Percentiles rank a stretch among this genome's conserved stretches.
Conservation (phyloP, 2,797 vertebrate species). For the Muscicapa comitata region DNA sequence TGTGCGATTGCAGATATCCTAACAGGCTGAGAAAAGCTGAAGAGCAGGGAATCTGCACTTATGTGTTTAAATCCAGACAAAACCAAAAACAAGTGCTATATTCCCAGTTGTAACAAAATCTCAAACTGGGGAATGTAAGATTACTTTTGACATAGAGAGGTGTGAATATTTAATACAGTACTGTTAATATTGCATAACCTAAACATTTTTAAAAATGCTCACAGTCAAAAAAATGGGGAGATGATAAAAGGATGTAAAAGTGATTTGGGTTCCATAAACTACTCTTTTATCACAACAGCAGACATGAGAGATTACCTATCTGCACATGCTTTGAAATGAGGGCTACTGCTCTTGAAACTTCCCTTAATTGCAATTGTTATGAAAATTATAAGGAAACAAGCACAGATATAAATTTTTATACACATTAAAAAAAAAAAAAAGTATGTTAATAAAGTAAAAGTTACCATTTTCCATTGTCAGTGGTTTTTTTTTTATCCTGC, state of each 20-base stretch:
- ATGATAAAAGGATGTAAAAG: background rate
- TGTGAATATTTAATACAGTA: conserved; percentile 19
- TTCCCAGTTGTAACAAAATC: background rate
- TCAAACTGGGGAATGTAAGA: background rate
- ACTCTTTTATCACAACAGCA: background rate
- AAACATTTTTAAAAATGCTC: conserved; percentile 11
- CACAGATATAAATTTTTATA: background rate
- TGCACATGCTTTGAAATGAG: background rate
- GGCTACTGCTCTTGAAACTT: background rate
- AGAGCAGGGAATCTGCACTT: background rate
- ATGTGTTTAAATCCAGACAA: background rate
- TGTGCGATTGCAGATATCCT: background rate
- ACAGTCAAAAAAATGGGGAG: background rate
- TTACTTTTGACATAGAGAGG: background rate
- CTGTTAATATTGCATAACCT: background rate
- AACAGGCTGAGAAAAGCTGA: background rate
- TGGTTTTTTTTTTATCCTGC: background rate
- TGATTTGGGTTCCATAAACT: background rate
- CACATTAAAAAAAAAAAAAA: background rate
- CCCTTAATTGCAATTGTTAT: background rate
- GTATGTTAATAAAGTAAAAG: background rate
- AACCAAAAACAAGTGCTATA: background rate
- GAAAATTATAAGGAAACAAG: background rate
- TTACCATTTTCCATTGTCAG: background rate
- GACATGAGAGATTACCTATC: background rate